Conservation (phyloP, 2,113 vertebrate species). For the Sus scrofa region DNA sequence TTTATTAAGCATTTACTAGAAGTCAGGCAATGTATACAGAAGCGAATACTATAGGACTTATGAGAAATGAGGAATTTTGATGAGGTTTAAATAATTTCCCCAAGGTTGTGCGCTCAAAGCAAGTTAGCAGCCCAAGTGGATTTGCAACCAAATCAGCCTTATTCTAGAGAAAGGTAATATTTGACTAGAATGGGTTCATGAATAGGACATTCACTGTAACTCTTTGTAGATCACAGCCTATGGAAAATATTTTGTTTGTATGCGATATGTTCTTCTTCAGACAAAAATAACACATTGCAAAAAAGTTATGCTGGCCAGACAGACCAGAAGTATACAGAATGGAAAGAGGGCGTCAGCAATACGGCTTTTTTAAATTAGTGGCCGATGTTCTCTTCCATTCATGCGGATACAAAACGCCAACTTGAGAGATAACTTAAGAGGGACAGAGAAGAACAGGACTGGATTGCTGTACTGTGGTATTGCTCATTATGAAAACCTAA, state of each 20-base stretch:
- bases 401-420: neutral
- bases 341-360: neutral
- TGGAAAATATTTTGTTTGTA: neutral
- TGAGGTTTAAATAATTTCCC: neutral
- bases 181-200: neutral
- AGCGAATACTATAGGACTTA: neutral
- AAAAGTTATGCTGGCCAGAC: neutral
- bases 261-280: neutral
- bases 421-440: neutral
- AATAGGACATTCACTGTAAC: neutral
- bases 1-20: neutral
- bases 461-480: accelerated
- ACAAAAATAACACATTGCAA: neutral
- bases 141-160: neutral
- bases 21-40: neutral
- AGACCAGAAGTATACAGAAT: neutral
- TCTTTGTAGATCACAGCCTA: neutral
- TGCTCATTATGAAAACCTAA: neutral
- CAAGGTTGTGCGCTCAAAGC: neutral
- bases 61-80: neutral
- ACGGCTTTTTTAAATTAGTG: neutral
- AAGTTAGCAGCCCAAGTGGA: neutral
- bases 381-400: neutral
- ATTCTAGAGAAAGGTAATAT: neutral
- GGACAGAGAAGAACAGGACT: neutral